Evolutionary conservation across 1,140 invertebrate species (phyloP), one percentile per base, ranked within the genome.

Genomic region (Drosophila tropicalis): DNA sequence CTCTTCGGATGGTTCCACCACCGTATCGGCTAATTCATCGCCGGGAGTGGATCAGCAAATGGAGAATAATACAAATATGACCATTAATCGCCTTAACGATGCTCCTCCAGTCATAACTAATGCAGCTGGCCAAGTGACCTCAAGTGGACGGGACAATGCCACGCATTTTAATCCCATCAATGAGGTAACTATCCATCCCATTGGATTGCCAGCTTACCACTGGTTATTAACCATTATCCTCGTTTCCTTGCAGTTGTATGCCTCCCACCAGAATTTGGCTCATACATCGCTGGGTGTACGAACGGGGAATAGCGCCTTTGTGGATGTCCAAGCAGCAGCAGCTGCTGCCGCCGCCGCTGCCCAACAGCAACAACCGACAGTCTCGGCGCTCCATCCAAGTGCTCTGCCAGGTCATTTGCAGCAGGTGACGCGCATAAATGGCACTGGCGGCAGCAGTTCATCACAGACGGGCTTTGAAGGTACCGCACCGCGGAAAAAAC

Each of bases 11-110:
- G 96, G 96, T n/a, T 96, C 95, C 0, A 96, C 96, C 0, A 96
- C 96, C 0, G 94, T 96, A 1, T 96, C 95, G 1, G 96, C 96
- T 0, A 96, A 95, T n/a, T 96, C 95, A 0, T 96, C 95, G 39
- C 95, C 95, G 1, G 95, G 94, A 5, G 92, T 95, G 29, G 95
- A 95, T 40, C 96, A 96, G 71, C 93, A 94, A 54, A 93, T 94
- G 47, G 94, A 94, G 62, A 92, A 94, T 92, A 85, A 94, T 6
- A 51, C 9, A 92, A 84, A 93, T 73, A 68, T 83, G 29, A 57
- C 64, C 29, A 77, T 89, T 5, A 81, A 79, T 74, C 84, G 82
- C n/a, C 77, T 89, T 17, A 67, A 65, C 0, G 72, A 72, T 13
- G 71, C 67, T 1, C 15, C 79, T 6, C 6, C 67, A 3, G 40